Base-by-base conservation (phyloP, 2,797 vertebrate genomes). In the Glyptemys insculpta region DNA sequence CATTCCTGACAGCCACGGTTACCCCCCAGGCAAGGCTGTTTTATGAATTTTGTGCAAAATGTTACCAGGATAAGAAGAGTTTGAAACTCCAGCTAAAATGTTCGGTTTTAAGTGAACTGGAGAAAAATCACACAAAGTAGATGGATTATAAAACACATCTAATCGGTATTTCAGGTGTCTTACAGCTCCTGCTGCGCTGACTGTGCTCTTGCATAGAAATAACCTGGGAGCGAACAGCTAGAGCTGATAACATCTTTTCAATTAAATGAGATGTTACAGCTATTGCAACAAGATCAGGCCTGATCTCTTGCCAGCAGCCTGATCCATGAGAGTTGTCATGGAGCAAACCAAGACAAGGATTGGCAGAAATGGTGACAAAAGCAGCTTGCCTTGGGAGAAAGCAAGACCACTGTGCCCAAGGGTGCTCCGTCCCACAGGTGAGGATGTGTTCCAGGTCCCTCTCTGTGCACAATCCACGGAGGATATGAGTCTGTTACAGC, bases 41-140 rank as follows among this genome's bases (percentile, higher is more conserved):
- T 41, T 27, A 18, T 1, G 4, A 29, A 49, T 16, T 76, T 49
- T 52, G 57, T 29, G 21, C 0, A 1, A 41, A 23, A 19, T 11
- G 12, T 27, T 29, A 4, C 47, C 8, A 68, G n/a, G 34, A 12
- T 74, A 53, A 21, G 18, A n/a, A 0, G 0, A 11, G 41, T 50
- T 6, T 76, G 47, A 65, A n/a, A 29, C 47, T 47, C 57, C 41
- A 57, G 37, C 12, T 23, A 14, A 2, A 9, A 37, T 57, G 41
- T 41, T 57, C 10, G 6, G n/a, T 56, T 81, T 29, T 47, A 81
- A 56, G 41, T 31, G 23, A 1, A 0, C 86, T 41, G 56, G 8
- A n/a, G 56, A 76, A 37, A 53, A 72, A 25, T 44, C 62, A n/a
- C 34, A 19, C 34, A 9, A 68, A 68, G 62, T 68, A n/a, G 34